Conservation (phyloP, 2,113 vertebrate species). For the Melanocharis versteri region DNA sequence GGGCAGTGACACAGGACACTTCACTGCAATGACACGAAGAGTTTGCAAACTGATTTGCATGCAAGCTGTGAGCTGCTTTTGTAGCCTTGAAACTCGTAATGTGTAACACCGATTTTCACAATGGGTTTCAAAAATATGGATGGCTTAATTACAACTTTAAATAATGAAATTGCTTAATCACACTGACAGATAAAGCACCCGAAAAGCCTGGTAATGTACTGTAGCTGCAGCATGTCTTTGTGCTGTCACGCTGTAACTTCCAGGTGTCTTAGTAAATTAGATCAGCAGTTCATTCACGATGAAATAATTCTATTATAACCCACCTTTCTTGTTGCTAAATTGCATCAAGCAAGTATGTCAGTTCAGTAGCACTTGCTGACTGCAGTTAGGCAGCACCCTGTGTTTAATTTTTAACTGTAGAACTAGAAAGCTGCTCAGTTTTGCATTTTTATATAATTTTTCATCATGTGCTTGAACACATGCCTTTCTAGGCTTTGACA, state of each 20-base stretch:
- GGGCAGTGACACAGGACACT: neutral
- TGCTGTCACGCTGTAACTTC: conserved; percentile 33
- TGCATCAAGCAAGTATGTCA: neutral
- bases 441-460: neutral
- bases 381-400: neutral
- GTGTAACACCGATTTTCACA: neutral
- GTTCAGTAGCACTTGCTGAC: neutral
- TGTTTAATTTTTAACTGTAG: neutral
- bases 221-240: conserved; percentile 15
- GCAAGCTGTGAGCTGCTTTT: neutral
- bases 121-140: conserved; percentile 14
- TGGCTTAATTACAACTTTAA: conserved; percentile 57
- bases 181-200: conserved; percentile 22
- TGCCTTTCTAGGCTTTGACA: neutral
- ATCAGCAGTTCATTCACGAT: neutral
- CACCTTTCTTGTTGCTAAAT: neutral
- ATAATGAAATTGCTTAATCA: conserved; percentile 53
- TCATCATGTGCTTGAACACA: neutral
- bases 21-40: neutral
- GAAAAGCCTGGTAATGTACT: conserved; percentile 7
- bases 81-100: neutral
- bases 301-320: conserved; percentile 22
- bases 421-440: neutral
- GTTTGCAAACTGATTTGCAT: neutral
- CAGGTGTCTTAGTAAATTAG: conserved; percentile 26